These are phyloP conservation scores for Heterodera filipjevi DNA, from an alignment of 2,888 invertebrate genomes.

Conservation along the genomic window DNA sequence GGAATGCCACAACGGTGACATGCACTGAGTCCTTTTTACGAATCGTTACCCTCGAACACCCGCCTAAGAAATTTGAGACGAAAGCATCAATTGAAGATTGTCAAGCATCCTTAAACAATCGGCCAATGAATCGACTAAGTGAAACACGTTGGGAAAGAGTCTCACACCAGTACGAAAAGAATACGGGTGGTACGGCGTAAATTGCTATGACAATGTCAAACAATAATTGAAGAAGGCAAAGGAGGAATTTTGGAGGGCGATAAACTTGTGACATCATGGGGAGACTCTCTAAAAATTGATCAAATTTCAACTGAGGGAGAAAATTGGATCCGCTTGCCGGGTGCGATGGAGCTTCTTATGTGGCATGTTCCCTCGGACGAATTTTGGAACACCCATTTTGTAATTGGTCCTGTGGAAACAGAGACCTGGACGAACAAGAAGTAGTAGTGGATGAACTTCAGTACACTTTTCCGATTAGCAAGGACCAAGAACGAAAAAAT, in stretches of 20 bases:
- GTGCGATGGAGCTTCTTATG: neutral
- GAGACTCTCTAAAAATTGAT: conserved; percentile 5
- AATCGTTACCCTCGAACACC: neutral
- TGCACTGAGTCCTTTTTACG: neutral
- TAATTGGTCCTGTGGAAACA: neutral
- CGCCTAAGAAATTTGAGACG: neutral
- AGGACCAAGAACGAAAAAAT: no score
- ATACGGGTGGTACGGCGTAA: conserved; percentile 1
- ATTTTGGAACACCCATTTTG: conserved; percentile 11
- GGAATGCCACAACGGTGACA: neutral
- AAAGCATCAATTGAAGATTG: neutral
- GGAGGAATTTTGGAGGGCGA: conserved; percentile 8
- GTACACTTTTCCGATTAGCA: neutral
- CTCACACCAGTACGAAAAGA: neutral
- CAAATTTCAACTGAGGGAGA: neutral
- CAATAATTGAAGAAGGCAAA: neutral
- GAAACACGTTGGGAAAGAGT: neutral
- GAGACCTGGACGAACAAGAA: neutral
- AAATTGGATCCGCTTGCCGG: neutral
- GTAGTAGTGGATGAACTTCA: neutral
- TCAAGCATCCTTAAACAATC: neutral
- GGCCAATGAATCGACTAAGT: neutral
- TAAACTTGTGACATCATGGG: neutral
- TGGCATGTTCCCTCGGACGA: neutral
- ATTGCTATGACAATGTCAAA: neutral